phyloP scores from a whole-genome alignment of 2,888 invertebrate genomes.

The Plutella xylostella region DNA sequence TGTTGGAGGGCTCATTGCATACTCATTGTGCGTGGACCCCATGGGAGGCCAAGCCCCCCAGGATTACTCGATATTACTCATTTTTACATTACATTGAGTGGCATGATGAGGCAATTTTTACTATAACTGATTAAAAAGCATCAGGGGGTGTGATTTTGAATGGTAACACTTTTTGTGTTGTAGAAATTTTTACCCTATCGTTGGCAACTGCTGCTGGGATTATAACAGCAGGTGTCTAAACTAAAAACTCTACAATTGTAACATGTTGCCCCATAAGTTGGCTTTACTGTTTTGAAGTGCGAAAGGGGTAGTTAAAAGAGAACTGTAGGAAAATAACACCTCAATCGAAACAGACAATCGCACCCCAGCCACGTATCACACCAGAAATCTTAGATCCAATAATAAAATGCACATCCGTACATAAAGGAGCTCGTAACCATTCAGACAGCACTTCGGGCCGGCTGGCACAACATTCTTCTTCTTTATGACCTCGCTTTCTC shows the following conservation, averaged over 20 bases:
- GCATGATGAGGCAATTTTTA: slow-evolving; percentile 46
- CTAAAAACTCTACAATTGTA: too few relatives aligned
- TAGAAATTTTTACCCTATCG: too few relatives aligned
- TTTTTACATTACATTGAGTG: slow-evolving; percentile 25
- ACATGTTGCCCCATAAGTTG: too few relatives aligned
- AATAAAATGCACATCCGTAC: background rate
- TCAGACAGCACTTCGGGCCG: slow-evolving; percentile 29
- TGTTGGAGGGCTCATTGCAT: slow-evolving; percentile 28
- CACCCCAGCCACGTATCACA: too few relatives aligned
- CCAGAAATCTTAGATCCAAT: too few relatives aligned
- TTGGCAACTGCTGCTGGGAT: too few relatives aligned
- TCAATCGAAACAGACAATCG: too few relatives aligned
- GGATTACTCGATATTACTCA: background rate
- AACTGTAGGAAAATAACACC: too few relatives aligned
- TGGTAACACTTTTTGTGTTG: background rate
- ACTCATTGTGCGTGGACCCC: background rate
- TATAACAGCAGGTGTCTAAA: too few relatives aligned
- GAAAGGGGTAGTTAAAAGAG: too few relatives aligned
- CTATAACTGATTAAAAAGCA: slow-evolving; percentile 31
- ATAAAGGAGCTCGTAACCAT: background rate
- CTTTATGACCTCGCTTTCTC: slow-evolving; percentile 45
- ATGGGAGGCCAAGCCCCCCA: background rate
- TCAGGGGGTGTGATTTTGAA: background rate
- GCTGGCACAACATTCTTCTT: slow-evolving; percentile 51
- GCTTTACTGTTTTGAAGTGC: too few relatives aligned